Evolutionary conservation across 2,113 vertebrate species (phyloP).

Genomic region (Coreoperca whiteheadi): DNA sequence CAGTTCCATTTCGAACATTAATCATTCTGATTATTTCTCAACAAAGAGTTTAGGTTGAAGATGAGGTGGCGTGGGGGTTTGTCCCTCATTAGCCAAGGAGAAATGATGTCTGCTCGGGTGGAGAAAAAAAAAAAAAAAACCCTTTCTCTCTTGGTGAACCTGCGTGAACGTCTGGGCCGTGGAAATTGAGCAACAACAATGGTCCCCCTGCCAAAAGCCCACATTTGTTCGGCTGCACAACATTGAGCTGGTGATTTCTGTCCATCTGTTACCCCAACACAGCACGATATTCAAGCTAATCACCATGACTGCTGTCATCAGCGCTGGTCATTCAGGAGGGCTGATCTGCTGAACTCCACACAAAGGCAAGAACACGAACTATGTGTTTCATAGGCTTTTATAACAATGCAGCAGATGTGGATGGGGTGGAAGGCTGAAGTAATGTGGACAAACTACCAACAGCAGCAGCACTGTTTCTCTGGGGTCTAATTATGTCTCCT

Average conservation of each 20-base stretch:
- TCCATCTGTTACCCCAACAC: constrained; percentile 77
- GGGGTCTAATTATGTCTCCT: constrained; percentile 45
- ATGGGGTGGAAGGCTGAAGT: constrained; percentile 5
- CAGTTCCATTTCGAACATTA: constrained; percentile 64
- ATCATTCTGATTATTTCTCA: constrained; percentile 70
- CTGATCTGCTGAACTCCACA: constrained; percentile 52
- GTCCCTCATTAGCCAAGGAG: constrained; percentile 58
- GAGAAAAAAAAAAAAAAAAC: constrained; percentile 15
- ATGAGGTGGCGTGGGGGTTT: constrained; percentile 18
- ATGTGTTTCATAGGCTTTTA: constrained; percentile 22
- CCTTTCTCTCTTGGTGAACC: constrained; percentile 55
- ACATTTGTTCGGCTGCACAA: constrained; percentile 76
- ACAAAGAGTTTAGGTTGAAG: constrained; percentile 62
- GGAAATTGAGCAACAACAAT: constrained; percentile 70
- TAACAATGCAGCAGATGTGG: constrained; percentile 39
- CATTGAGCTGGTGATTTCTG: constrained; percentile 78
- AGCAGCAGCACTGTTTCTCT: constrained; percentile 15
- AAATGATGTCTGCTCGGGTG: constrained; percentile 54
- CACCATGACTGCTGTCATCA: constrained; percentile 61
- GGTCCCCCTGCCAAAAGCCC: constrained; percentile 69
- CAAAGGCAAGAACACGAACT: constrained; percentile 21
- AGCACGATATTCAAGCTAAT: constrained; percentile 70
- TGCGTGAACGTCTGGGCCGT: constrained; percentile 55
- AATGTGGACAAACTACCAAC: constrained; percentile 2
- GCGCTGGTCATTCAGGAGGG: constrained; percentile 33